Evolutionary conservation across 2,888 invertebrate species (phyloP).

Genomic region (Byasa hedistus): DNA sequence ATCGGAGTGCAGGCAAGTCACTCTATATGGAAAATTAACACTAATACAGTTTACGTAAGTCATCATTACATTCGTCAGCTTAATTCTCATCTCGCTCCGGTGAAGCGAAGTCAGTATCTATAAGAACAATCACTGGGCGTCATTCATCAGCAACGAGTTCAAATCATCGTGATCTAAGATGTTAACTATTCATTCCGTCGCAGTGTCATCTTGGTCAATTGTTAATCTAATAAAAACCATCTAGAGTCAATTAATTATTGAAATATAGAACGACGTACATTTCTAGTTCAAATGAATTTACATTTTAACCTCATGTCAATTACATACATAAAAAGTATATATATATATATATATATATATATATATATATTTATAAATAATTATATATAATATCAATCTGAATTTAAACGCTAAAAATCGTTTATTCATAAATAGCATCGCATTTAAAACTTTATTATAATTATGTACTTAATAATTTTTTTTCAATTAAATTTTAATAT

Average conservation of each 20-base stretch:
- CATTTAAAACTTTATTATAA: conserved; percentile 64
- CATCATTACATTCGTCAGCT: conserved; percentile 46
- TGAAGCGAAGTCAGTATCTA: conserved; percentile 50
- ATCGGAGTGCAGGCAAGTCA: conserved; percentile 57
- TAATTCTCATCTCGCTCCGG: conserved; percentile 42
- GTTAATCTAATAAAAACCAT: conserved; percentile 55
- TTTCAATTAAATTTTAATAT: conserved; percentile 15
- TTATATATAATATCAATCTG: conserved; percentile 61
- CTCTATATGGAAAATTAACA: conserved; percentile 68
- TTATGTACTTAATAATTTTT: conserved; percentile 50
- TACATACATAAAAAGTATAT: conserved; percentile 41
- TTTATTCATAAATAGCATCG: conserved; percentile 75
- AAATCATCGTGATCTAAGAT: conserved; percentile 38
- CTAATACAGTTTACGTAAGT: conserved; percentile 68
- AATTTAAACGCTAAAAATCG: conserved; percentile 70
- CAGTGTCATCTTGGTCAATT: conserved; percentile 66
- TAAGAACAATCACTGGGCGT: conserved; percentile 54
- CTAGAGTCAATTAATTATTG: conserved; percentile 44
- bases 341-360: conserved; percentile 59
- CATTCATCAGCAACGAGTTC: conserved; percentile 65
- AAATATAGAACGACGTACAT: conserved; percentile 61
- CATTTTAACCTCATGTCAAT: conserved; percentile 51
- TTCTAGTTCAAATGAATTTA: conserved; percentile 70
- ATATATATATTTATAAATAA: conserved; percentile 30
- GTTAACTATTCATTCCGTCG: conserved; percentile 52